Evolutionary conservation across 1,140 invertebrate species (phyloP).

Genomic region (Zaprionus lachaisei): DNA sequence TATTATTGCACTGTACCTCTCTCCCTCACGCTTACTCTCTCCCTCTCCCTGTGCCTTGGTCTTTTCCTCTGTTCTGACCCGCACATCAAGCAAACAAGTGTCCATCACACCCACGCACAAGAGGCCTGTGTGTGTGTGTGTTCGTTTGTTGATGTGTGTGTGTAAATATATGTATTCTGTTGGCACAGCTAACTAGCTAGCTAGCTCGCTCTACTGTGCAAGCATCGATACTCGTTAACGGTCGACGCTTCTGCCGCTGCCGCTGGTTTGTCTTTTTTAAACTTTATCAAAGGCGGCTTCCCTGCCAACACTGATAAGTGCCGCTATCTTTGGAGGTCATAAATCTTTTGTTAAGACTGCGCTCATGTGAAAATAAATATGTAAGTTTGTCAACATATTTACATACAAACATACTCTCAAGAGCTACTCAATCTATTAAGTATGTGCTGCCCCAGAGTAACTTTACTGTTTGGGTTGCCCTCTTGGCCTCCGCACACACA

Average conservation of each 20-base stretch:
- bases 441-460: not conserved
- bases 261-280: conserved; percentile 31
- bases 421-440: conserved; percentile 15
- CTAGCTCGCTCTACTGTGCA: conserved; percentile 46
- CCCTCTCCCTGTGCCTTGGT: not conserved
- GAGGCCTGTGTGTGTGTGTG: not conserved
- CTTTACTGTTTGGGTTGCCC: not conserved
- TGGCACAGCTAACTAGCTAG: conserved; percentile 56
- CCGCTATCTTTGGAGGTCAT: conserved; percentile 59
- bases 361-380: conserved; percentile 5
- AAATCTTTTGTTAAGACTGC: conserved; percentile 45
- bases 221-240: conserved; percentile 49
- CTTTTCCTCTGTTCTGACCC: conserved; percentile 37
- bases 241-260: conserved; percentile 12
- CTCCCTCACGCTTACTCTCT: conserved; percentile 2
- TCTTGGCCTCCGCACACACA: conserved; percentile 6
- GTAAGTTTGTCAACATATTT: conserved; percentile 20
- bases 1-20: conserved; percentile 16
- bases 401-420: conserved; percentile 1
- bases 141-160: not conserved
- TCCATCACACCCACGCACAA: conserved; percentile 51
- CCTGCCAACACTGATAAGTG: conserved; percentile 43
- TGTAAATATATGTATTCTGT: conserved; percentile 37
- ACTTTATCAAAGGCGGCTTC: conserved; percentile 45
- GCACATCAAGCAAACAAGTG: conserved; percentile 74